Evolutionary conservation across 35 echinoderm and acorn worm species (phyloP).

Genomic region (Apostichopus parvimensis): DNA sequence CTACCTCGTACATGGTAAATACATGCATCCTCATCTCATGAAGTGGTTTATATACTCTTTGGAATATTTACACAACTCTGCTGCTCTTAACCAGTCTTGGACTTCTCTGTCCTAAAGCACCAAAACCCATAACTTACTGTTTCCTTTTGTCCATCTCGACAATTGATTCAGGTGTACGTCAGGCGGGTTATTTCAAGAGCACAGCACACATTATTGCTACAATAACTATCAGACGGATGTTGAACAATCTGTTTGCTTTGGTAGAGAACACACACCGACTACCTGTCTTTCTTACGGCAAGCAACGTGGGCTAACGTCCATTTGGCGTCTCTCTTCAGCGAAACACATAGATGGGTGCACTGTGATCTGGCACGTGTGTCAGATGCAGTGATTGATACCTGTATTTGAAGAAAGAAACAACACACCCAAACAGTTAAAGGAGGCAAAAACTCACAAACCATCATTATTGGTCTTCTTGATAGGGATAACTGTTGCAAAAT

Average conservation of each 20-base stretch:
- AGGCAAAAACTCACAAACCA: too few relatives aligned
- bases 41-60: too few relatives aligned
- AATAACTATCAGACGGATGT: not conserved
- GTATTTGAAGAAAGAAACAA: not conserved
- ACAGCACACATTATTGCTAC: constrained; percentile 49
- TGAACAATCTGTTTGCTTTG: not conserved
- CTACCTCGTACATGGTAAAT: too few relatives aligned
- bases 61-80: too few relatives aligned
- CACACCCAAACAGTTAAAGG: not conserved
- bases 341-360: constrained; percentile 97
- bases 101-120: too few relatives aligned
- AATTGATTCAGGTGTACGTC: not conserved
- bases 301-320: not conserved
- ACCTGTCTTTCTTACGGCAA: not conserved
- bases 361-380: constrained; percentile 88
- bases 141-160: not conserved
- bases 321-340: constrained; percentile 46
- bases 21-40: too few relatives aligned
- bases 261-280: not conserved
- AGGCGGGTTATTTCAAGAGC: constrained; percentile 8
- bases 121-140: not conserved
- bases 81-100: too few relatives aligned
- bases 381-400: constrained; percentile 98
- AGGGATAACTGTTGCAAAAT: too few relatives aligned
- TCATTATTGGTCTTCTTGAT: too few relatives aligned